Conservation (phyloP, 2,888 invertebrate species). For the Acholoe squamosa region DNA sequence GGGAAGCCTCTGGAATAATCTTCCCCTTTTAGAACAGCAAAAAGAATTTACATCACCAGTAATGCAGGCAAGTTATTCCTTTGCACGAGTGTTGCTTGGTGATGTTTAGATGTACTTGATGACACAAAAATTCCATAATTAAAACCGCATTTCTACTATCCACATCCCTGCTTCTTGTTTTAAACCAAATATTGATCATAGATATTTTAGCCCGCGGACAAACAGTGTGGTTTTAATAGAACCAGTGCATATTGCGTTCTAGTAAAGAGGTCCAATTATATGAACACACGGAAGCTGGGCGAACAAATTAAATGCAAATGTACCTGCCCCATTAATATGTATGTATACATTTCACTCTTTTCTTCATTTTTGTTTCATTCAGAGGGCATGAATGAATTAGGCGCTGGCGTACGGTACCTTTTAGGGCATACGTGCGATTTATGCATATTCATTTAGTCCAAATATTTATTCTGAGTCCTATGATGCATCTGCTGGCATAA, state of each 20-base stretch:
- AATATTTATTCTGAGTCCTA: too few species aligned
- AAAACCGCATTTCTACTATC: neutral
- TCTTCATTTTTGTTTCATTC: neutral
- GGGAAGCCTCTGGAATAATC: neutral
- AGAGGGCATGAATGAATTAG: too few species aligned
- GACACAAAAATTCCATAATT: constrained; percentile 12
- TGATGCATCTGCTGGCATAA: too few species aligned
- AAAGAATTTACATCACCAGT: constrained; percentile 3
- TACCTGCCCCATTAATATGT: neutral
- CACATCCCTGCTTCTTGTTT: neutral
- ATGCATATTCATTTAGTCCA: too few species aligned
- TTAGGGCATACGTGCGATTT: too few species aligned
- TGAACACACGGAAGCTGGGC: neutral
- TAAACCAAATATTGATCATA: neutral
- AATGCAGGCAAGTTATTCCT: neutral
- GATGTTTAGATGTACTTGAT: neutral
- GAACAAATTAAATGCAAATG: neutral
- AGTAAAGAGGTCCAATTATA: neutral
- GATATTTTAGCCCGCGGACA: neutral
- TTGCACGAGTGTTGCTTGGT: neutral
- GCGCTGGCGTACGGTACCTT: too few species aligned
- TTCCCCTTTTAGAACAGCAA: neutral
- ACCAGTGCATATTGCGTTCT: neutral
- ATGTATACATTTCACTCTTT: neutral
- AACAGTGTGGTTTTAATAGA: neutral